phyloP scores from a whole-genome alignment of 2,113 vertebrate genomes.

The Ophthalmolycus amberensis region DNA sequence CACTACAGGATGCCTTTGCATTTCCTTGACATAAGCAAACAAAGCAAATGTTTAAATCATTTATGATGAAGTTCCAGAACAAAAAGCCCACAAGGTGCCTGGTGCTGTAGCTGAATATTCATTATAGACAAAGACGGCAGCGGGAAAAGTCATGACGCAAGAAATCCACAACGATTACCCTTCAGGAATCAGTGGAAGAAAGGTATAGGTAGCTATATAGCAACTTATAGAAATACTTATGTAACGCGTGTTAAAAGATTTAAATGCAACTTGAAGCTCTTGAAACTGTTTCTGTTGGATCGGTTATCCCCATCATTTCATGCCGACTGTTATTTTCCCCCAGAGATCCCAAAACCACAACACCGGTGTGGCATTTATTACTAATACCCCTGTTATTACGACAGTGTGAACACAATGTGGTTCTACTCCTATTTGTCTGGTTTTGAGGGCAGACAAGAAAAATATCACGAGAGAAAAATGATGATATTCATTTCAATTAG shows the following conservation, averaged over 20 bases:
- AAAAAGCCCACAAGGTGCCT: conserved; percentile 34
- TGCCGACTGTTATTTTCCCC: conserved; percentile 42
- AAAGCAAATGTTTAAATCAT: conserved; percentile 10
- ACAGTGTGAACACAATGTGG: conserved; percentile 41
- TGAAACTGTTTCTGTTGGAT: conserved; percentile 62
- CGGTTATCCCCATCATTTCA: conserved; percentile 23
- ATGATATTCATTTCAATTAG: conserved; percentile 77
- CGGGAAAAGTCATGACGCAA: not conserved
- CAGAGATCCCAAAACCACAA: conserved; percentile 37
- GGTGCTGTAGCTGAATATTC: conserved; percentile 13
- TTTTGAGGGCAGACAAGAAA: conserved; percentile 61
- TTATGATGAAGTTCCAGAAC: conserved; percentile 18
- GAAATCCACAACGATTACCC: not conserved
- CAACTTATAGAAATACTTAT: not conserved
- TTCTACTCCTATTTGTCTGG: conserved; percentile 56
- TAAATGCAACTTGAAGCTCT: not conserved
- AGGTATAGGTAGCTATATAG: not conserved
- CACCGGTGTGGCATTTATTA: conserved; percentile 45
- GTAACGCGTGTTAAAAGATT: not conserved
- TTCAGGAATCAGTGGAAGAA: not conserved
- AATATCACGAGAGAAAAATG: conserved; percentile 51
- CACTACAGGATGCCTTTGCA: conserved; percentile 39
- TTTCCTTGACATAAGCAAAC: conserved; percentile 50
- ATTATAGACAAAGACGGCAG: not conserved
- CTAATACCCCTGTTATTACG: conserved; percentile 50